Percentiles rank a stretch among this genome's conserved stretches.
These are phyloP conservation scores for Lordiphosa stackelbergi DNA, from an alignment of 1,140 invertebrate species.

Conservation along the genomic window DNA sequence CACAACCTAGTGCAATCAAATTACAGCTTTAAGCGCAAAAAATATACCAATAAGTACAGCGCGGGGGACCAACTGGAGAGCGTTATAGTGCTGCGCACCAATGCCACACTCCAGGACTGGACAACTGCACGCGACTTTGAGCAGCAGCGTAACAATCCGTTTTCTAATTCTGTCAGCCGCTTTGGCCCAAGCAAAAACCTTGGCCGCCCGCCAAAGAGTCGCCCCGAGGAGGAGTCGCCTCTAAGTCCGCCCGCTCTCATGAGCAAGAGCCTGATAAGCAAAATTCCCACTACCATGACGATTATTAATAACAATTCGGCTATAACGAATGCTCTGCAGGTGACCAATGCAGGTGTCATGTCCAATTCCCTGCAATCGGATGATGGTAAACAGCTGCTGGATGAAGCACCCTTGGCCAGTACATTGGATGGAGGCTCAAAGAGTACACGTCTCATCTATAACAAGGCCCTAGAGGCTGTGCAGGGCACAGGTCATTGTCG, in stretches of 20 bases:
- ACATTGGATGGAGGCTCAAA: constrained; percentile 17
- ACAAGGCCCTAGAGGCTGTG: constrained; percentile 70
- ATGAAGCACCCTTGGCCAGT: not conserved
- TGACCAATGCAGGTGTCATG: constrained; percentile 41
- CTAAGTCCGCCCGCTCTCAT: constrained; percentile 32
- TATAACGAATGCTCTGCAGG: constrained; percentile 31
- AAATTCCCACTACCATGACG: constrained; percentile 72
- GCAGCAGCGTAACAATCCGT: constrained; percentile 40
- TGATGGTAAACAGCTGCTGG: constrained; percentile 48
- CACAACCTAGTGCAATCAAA: constrained; percentile 76
- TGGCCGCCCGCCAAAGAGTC: constrained; percentile 28
- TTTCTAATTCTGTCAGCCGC: no score
- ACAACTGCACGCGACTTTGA: constrained; percentile 59
- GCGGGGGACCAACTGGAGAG: constrained; percentile 67
- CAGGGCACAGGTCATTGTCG: constrained; percentile 66
- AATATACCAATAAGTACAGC: constrained; percentile 64
- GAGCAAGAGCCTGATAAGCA: constrained; percentile 62
- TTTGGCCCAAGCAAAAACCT: constrained; percentile 33
- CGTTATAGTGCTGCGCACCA: constrained; percentile 73
- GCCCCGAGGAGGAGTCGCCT: constrained; percentile 16
- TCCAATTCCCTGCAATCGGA: constrained; percentile 48
- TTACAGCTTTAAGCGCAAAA: constrained; percentile 76
- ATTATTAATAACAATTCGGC: constrained; percentile 64
- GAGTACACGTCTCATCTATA: constrained; percentile 59
- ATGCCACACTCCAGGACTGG: constrained; percentile 59